Base-by-base conservation (phyloP, 1,140 invertebrate genomes). In the Ceratosolen solmsi region DNA sequence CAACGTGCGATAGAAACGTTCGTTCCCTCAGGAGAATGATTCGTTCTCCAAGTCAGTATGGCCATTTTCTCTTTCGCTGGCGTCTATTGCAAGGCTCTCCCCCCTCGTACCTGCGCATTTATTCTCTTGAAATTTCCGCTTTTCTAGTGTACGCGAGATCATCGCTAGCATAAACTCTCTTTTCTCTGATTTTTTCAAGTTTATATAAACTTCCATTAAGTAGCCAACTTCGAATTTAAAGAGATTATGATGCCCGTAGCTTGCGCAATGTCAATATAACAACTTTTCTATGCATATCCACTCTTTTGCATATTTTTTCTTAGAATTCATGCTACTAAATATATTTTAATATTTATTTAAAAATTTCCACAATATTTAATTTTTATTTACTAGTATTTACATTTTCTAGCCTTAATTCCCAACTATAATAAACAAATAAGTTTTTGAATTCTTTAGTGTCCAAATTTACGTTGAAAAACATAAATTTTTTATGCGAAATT, bases 1-100 rank as follows among this genome's bases (percentile, higher is more conserved):
- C 85, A 85, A 87, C 82, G 84, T 85, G 84, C 85, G 82, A 87
- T 85, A 86, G 87, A 54, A 41, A 33, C 46, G 71, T 30, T 46
- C 56, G 65, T 27, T 60, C 72, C 79, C 80, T 71, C 74, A 79
- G 83, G 56, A 82, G 4, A 27, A 25, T 25, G 9, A 15, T 7
- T 63, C 60, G 5, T 15, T 4, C n/a, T 25, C 60, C 60, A 3
- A 11, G 27, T 25, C 9, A 5, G 8, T n/a, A n/a, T n/a, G n/a
- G 2, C 70, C 17, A 38, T 49, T 68, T 46, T 58, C n/a, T 51
- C 33, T 36, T 63, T 63, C 54, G 54, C 54, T 25, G 54, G 17
- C 54, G 54, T 46, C 41, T 46, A 5, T 13, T 46, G 5, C 5
- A 46, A 46, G 41, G 25, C 54, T 22, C 36, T 33, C 30, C 30